Conservation (phyloP, 1,140 invertebrate genomes). For the Phortica variegata region DNA sequence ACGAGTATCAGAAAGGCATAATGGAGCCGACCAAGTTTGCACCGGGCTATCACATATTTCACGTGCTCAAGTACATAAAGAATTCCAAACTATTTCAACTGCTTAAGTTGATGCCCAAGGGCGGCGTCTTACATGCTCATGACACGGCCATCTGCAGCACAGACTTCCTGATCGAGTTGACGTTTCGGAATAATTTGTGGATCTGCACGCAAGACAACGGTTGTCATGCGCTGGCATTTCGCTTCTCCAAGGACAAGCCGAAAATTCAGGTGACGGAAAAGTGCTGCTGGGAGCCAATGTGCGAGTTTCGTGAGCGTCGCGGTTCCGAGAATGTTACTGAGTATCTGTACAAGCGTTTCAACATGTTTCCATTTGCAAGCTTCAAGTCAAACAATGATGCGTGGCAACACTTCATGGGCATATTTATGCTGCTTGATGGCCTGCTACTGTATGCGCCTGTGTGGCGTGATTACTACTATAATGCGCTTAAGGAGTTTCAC, state of each 20-base stretch:
- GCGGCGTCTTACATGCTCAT: slow-evolving; percentile 71
- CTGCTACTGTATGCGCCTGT: slow-evolving; percentile 71
- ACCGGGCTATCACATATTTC: slow-evolving; percentile 63
- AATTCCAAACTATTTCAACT: slow-evolving; percentile 68
- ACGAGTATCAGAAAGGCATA: slow-evolving; percentile 19
- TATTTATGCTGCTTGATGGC: slow-evolving; percentile 64
- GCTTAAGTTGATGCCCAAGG: slow-evolving; percentile 71
- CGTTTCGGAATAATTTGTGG: slow-evolving; percentile 34
- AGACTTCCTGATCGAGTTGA: slow-evolving; percentile 59
- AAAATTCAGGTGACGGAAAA: slow-evolving; percentile 18
- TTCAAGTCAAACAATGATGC: slow-evolving; percentile 66
- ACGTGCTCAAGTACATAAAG: slow-evolving; percentile 62
- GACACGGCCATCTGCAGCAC: slow-evolving; percentile 66
- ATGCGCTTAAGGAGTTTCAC: slow-evolving; percentile 68
- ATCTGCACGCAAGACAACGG: slow-evolving; percentile 26
- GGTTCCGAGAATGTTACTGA: slow-evolving; percentile 18
- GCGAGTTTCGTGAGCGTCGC: slow-evolving; percentile 53
- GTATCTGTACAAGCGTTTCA: slow-evolving; percentile 26
- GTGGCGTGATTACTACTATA: slow-evolving; percentile 71
- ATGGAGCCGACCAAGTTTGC: slow-evolving; percentile 21
- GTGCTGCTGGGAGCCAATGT: slow-evolving; percentile 64
- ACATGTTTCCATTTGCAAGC: slow-evolving; percentile 30
- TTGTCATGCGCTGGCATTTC: slow-evolving; percentile 40
- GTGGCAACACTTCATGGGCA: slow-evolving; percentile 68
- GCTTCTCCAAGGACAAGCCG: slow-evolving; percentile 55